phyloP scores from a whole-genome alignment of 2,797 vertebrate genomes.

The Poecilia wingei region DNA sequence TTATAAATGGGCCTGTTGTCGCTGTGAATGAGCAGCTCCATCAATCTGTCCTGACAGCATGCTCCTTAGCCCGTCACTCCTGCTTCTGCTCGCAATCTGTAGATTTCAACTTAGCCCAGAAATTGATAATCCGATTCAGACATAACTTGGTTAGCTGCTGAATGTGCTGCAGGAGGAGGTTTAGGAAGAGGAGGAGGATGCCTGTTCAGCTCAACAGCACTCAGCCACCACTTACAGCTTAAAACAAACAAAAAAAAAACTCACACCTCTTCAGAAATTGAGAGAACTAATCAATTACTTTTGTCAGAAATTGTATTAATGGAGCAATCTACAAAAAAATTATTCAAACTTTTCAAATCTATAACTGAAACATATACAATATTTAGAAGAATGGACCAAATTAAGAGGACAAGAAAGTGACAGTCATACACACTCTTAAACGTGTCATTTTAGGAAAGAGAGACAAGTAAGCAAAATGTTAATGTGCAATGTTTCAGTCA shows the following conservation, averaged over 20 bases:
- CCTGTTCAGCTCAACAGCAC: slow-evolving; percentile 44
- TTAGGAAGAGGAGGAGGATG: slow-evolving; percentile 22
- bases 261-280: neutral
- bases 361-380: neutral
- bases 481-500: neutral
- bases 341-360: neutral
- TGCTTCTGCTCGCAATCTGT: slow-evolving; percentile 85
- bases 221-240: neutral
- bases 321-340: neutral
- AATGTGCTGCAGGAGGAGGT: slow-evolving; percentile 69
- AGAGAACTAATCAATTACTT: neutral
- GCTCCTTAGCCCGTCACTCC: slow-evolving; percentile 87
- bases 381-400: neutral
- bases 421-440: neutral
- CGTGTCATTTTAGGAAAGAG: neutral
- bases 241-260: neutral
- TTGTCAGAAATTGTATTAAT: neutral
- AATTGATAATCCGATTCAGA: slow-evolving; percentile 91
- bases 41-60: slow-evolving; percentile 85
- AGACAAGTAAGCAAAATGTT: neutral
- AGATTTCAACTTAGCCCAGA: slow-evolving; percentile 87
- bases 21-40: slow-evolving; percentile 84
- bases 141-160: slow-evolving; percentile 86
- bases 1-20: slow-evolving; percentile 87
- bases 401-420: neutral